Percentiles rank a stretch among this genome's conserved stretches.
These are phyloP conservation scores for Semicossyphus pulcher DNA, from an alignment of 2,113 vertebrate genomes.

Conservation along the genomic window DNA sequence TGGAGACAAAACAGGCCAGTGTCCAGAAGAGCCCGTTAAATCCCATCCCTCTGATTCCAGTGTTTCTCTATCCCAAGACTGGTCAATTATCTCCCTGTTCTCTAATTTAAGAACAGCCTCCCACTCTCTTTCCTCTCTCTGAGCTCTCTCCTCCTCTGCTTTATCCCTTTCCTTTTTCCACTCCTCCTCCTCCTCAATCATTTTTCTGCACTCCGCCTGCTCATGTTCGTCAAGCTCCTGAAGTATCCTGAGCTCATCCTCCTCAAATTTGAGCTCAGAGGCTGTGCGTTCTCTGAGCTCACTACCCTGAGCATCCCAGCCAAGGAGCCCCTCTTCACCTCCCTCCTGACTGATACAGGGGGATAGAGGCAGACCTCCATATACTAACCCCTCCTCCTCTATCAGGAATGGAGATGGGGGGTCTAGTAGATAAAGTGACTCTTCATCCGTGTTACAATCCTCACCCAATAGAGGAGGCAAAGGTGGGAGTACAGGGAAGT, in stretches of 20 bases:
- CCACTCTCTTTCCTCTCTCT: constrained; percentile 87
- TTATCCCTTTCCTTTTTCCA: constrained; percentile 80
- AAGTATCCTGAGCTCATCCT: constrained; percentile 93
- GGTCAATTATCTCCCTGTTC: constrained; percentile 74
- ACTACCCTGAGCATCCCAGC: constrained; percentile 79
- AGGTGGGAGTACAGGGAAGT: constrained; percentile 81
- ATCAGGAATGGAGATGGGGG: constrained; percentile 84
- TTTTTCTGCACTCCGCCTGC: constrained; percentile 23
- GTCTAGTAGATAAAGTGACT: constrained; percentile 82
- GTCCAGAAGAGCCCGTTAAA: constrained; percentile 72
- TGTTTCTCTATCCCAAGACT: constrained; percentile 76
- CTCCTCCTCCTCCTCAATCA: constrained; percentile 40
- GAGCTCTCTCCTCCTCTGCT: constrained; percentile 75
- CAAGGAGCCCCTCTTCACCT: constrained; percentile 84
- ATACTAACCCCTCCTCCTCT: constrained; percentile 72
- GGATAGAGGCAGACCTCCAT: constrained; percentile 85
- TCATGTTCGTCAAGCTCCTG: constrained; percentile 85
- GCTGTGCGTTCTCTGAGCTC: constrained; percentile 91
- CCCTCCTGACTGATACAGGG: constrained; percentile 93
- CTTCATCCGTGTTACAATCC: constrained; percentile 81
- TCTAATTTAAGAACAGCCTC: constrained; percentile 84
- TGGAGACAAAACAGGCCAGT: constrained; percentile 83
- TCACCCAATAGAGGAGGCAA: constrained; percentile 81
- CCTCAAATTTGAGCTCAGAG: constrained; percentile 96
- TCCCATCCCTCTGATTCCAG: constrained; percentile 79